phyloP scores from a whole-genome alignment of 1,140 invertebrate genomes.

The Venturia canescens region DNA sequence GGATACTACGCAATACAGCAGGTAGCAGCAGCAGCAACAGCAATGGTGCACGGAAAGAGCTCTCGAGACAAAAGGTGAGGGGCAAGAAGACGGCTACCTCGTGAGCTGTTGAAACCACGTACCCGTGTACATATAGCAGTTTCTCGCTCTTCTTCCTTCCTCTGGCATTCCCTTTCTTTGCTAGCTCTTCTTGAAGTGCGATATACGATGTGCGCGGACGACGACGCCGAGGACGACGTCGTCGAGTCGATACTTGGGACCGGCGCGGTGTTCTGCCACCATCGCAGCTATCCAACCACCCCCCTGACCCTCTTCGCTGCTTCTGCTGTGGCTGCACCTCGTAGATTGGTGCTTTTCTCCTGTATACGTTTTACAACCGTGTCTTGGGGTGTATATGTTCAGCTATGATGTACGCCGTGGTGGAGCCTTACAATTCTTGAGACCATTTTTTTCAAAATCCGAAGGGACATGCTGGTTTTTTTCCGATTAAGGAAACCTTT shows the following conservation, averaged over 20 bases:
- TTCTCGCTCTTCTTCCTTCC: conserved; percentile 53
- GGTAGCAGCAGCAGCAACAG: conserved; percentile 23
- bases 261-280: conserved; percentile 47
- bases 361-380: conserved; percentile 53
- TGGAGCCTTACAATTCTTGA: too few relatives aligned
- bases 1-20: conserved; percentile 5
- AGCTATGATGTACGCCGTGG: not conserved
- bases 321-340: conserved; percentile 56
- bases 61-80: conserved; percentile 62
- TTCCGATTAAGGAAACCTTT: too few relatives aligned
- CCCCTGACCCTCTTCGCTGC: conserved; percentile 29
- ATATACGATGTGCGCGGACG: conserved; percentile 21
- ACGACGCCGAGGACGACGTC: conserved; percentile 33
- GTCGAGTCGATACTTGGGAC: conserved; percentile 43
- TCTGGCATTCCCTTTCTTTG: conserved; percentile 53
- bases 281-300: conserved; percentile 46
- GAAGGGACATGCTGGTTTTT: too few relatives aligned
- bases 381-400: not conserved
- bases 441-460: too few relatives aligned
- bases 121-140: conserved; percentile 5
- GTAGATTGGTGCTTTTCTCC: conserved; percentile 55
- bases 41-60: not conserved
- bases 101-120: not conserved
- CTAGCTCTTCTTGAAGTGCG: conserved; percentile 38
- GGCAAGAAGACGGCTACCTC: conserved; percentile 55